phyloP scores from a whole-genome alignment of 2,888 invertebrate species.

The Pristionchus mayeri region DNA sequence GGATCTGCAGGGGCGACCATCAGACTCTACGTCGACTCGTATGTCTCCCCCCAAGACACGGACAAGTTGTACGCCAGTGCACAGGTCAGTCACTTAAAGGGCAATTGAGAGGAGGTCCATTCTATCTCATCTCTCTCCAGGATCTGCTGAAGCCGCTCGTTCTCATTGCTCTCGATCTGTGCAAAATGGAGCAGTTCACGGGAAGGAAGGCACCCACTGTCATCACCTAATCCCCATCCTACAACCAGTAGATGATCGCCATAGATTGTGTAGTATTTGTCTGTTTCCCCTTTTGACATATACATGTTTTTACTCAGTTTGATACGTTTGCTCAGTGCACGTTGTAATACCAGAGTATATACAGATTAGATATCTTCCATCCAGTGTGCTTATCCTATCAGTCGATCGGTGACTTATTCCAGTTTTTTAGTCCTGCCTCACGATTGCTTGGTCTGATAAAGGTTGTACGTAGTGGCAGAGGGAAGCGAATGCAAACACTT shows the following conservation, averaged over 20 bases:
- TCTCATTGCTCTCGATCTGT: conserved; percentile 88
- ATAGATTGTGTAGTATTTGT: not conserved
- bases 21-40: conserved; percentile 89
- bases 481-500: not conserved
- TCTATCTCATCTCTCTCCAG: conserved; percentile 66
- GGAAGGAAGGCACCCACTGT: conserved; percentile 94
- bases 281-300: not conserved
- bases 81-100: conserved; percentile 76
- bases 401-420: conserved; percentile 21
- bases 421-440: not conserved
- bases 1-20: conserved; percentile 98
- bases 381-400: conserved; percentile 6
- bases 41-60: conserved; percentile 86
- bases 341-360: conserved; percentile 34
- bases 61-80: conserved; percentile 79
- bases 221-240: conserved; percentile 83
- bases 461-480: not conserved
- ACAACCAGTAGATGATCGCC: not conserved
- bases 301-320: conserved; percentile 4
- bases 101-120: not conserved
- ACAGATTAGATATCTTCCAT: not conserved
- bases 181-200: conserved; percentile 87
- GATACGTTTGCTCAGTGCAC: conserved; percentile 33
- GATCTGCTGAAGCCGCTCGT: conserved; percentile 89
- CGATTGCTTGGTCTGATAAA: conserved; percentile 26